Evolutionary conservation across 1,140 invertebrate species (phyloP).

Genomic region (Aphidius ervi): DNA sequence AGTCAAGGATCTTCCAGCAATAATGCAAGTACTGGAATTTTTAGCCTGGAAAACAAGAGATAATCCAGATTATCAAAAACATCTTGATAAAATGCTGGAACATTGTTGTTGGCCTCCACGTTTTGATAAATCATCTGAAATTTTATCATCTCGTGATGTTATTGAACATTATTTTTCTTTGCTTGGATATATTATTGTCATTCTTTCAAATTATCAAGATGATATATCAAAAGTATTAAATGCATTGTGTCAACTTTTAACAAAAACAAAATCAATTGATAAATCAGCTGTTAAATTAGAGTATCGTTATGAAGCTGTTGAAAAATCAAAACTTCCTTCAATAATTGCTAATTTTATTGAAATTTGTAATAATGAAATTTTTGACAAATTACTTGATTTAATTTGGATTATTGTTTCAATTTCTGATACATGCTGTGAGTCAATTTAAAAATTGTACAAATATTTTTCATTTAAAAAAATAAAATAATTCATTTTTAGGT

Average conservation of each 20-base stretch:
- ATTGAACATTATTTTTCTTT: slow-evolving; percentile 36
- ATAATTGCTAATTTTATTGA: slow-evolving; percentile 27
- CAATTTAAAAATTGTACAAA: slow-evolving; percentile 9
- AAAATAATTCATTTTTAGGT: slow-evolving; percentile 29
- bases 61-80: slow-evolving; percentile 25
- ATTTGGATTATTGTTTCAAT: slow-evolving; percentile 27
- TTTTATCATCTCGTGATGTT: slow-evolving; percentile 11
- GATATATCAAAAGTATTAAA: slow-evolving; percentile 24
- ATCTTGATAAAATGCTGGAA: slow-evolving; percentile 32
- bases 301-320: slow-evolving; percentile 24
- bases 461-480: background rate
- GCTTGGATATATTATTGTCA: slow-evolving; percentile 31
- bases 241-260: slow-evolving; percentile 28
- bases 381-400: slow-evolving; percentile 29
- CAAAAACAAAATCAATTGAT: slow-evolving; percentile 10
- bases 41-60: slow-evolving; percentile 22
- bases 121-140: slow-evolving; percentile 31
- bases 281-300: slow-evolving; percentile 28
- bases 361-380: slow-evolving; percentile 21
- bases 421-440: slow-evolving; percentile 34
- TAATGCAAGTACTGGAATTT: slow-evolving; percentile 37
- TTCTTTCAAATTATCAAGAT: slow-evolving; percentile 24
- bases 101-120: slow-evolving; percentile 28
- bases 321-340: slow-evolving; percentile 32
- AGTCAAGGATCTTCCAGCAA: slow-evolving; percentile 30